Base-by-base conservation (phyloP, 1,140 invertebrate genomes). In the Temnothorax nylanderi region DNA sequence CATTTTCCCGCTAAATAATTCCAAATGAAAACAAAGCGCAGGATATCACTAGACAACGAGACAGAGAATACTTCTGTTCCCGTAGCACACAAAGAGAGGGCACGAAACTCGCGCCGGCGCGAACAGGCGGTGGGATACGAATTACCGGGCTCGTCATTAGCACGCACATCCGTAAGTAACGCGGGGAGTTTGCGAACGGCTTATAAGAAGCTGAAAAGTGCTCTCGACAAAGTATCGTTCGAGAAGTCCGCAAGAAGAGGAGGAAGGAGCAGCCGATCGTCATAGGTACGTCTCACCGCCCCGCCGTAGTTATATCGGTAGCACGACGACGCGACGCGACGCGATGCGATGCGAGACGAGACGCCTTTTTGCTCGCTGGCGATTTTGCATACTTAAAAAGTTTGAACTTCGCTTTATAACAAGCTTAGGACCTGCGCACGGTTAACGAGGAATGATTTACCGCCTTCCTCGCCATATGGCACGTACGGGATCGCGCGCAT, bases 401-500 rank as follows among this genome's bases (percentile, higher is more conserved):
- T 90, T 86, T 81, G 56, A 88, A 78, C 60, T 88, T 88, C 54
- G 86, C 87, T 91, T 90, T 80, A 67, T 91, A 91, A 90, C 89
- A 87, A 91, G 89, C 89, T 88, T 88, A 86, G 81, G 82, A 49
- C 58, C 56, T 60, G 75, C 69, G 58, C 44, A 69, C 64, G 82
- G 81, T 91, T 91, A 91, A 91, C 89, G 87, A 91, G 89, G 41
- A 88, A 91, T 88, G 89, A 91, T 91, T 91, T 91, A 91, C 77
- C 89, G 81, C 86, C 82, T 69, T 84, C 64, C 64, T 58, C 47
- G 89, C 89, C 89, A 91, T 91, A 91, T 91, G 89, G 89, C 89
- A 78, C 58, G 60, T 67, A 71, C 67, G 65, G 44, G 56, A 8
- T 51, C 80, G 41, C 51, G 56, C 80, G 80, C 69, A 56, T 71